These are phyloP conservation scores for Gastrophysa polygoni DNA, from an alignment of 2,888 invertebrate genomes.

Conservation along the genomic window DNA sequence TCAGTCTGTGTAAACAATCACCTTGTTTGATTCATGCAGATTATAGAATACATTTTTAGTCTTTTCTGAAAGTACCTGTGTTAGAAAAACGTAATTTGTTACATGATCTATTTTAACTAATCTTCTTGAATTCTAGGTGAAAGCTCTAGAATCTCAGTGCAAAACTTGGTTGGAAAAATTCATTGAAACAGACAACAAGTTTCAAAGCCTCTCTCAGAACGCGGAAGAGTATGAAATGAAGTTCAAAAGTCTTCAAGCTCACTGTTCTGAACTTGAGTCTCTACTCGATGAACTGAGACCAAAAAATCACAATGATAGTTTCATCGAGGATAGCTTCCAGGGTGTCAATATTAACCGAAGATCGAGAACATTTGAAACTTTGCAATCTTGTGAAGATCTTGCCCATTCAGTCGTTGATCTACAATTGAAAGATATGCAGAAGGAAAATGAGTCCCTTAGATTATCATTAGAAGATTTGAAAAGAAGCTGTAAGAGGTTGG, in stretches of 20 bases:
- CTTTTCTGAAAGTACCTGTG: too few relatives aligned
- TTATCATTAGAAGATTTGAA: constrained; percentile 23
- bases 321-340: constrained; percentile 37
- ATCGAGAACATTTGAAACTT: constrained; percentile 31
- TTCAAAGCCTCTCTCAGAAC: constrained; percentile 43
- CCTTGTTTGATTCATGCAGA: too few relatives aligned
- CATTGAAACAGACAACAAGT: constrained; percentile 46
- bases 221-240: constrained; percentile 46
- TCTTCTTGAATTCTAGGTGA: constrained; percentile 48
- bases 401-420: constrained; percentile 57
- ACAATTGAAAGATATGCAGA: constrained; percentile 53
- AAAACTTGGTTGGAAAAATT: constrained; percentile 49
- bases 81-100: too few relatives aligned
- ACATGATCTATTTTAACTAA: background rate
- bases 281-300: constrained; percentile 59
- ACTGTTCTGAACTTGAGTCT: constrained; percentile 52
- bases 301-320: constrained; percentile 41
- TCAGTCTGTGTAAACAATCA: too few relatives aligned
- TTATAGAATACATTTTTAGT: too few relatives aligned
- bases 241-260: constrained; percentile 42
- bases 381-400: constrained; percentile 47
- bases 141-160: constrained; percentile 53
- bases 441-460: constrained; percentile 46
- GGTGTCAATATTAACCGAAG: constrained; percentile 23
- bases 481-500: constrained; percentile 1